Base-by-base conservation (phyloP, 2,888 invertebrate genomes). In the Drepana falcataria region DNA sequence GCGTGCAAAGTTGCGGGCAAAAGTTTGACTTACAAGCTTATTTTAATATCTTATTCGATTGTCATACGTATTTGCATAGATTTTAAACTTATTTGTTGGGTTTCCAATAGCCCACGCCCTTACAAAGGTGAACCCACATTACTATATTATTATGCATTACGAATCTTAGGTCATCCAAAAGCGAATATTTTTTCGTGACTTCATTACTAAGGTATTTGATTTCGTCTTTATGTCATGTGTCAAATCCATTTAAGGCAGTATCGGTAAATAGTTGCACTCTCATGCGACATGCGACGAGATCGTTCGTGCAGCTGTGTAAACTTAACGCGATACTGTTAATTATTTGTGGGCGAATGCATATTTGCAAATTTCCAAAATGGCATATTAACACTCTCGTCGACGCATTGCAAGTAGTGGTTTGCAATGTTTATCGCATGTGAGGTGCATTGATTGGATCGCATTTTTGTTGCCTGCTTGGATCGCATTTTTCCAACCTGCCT, bases 361-460 rank as follows among this genome's bases (percentile, higher is more conserved):
- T 86, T 83, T 83, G 79, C 81, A 81, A 77, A 65, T 71, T 73
- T 71, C 51, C 64, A 66, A 71, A 71, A 74, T 81, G 77, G 68
- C 85, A 77, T 82, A 83, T 89, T 90, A 87, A 70, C 89, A 85
- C 85, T 70, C 79, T 77, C 71, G 75, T 71, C 54, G 62, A 71
- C 69, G 75, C 77, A 84, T 77, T 77, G 77, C 77, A 79, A 73
- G 72, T 76, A 72, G 66, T 64, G 69, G 68, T 76, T 73, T 69
- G 71, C 60, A 71, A 71, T 70, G 69, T 79, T 79, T 72, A 71
- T 70, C 73, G 73, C 66, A 65, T 66, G 57, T 71, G 62, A 56
- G 60, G 58, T 53, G 57, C 62, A 56, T 70, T 44, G 44, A 44
- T 44, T 44, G 9, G 44, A 49, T 48, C 51, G 47, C 52, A 47